Base-by-base conservation (phyloP, 2,888 invertebrate species). In the Habrosyne pyritoides region DNA sequence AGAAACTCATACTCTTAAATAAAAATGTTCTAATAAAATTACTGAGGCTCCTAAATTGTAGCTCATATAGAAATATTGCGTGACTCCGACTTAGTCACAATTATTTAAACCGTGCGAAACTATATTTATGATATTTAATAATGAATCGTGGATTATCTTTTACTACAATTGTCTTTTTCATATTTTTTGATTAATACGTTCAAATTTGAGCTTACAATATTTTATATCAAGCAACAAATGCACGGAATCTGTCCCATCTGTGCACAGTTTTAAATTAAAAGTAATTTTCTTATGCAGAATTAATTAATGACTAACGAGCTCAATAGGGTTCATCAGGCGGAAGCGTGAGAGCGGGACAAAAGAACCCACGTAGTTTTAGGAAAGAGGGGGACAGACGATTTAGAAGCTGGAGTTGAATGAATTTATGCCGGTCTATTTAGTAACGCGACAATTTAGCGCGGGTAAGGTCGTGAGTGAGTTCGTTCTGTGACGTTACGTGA, bases 221-320 rank as follows among this genome's bases (percentile, higher is more conserved):
- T 54, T 52, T 36, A 33, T 33, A 12, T 33, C 12, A 33, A 33
- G 14, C 42, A 42, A 42, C 42, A 42, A 42, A 42, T 42, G 42
- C 18, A 42, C 42, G 26, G 73, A 80, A 79, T 78, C 73, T 72
- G 78, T 77, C 76, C 81, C 90, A 90, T 90, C 89, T 89, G 90
- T 85, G 84, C 80, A 83, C 83, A 77, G 85, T 87, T 90, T 24
- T 90, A 89, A 92, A 92, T 91, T 91, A 91, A 91, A 91, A 91
- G 83, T 89, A 90, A 90, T 91, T 92, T 91, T 91, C 91, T 90
- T 92, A 91, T 91, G 91, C 91, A 89, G 91, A 90, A 91, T 91
- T 91, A 91, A 92, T 91, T 91, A 92, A 91, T 91, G 89, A 91
- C 91, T 91, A 92, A 91, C 91, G 89, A 92, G 91, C 91, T 89